Conservation (phyloP, 1,140 invertebrate species). For the Cherax destructor region DNA sequence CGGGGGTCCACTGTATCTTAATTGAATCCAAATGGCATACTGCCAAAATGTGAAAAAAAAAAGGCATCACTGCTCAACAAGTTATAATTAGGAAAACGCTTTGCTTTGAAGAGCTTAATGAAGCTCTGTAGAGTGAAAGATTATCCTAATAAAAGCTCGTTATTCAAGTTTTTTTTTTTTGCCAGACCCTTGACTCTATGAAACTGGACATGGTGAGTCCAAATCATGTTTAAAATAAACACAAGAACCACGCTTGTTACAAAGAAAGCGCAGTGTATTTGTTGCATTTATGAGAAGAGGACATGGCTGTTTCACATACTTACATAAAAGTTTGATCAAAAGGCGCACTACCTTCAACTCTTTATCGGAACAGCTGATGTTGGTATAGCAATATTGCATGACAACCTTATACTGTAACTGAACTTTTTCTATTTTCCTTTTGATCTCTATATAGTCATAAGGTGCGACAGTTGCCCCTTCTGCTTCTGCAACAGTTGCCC, state of each 20-base stretch:
- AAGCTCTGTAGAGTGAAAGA: background rate
- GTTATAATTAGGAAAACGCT: no score
- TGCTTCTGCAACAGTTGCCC: no score
- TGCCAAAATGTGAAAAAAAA: no score
- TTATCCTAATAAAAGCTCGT: no score
- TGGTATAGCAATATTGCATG: background rate
- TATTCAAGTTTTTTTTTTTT: background rate
- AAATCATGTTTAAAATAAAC: background rate
- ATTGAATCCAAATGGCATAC: background rate
- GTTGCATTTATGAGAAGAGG: background rate
- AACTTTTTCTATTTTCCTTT: background rate
- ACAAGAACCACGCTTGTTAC: background rate
- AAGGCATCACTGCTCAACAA: no score
- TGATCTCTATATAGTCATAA: background rate
- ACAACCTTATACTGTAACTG: background rate
- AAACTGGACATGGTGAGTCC: no score
- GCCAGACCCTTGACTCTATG: background rate
- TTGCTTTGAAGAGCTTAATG: background rate
- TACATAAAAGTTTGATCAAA: background rate
- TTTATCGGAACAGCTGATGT: background rate
- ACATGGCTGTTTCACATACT: background rate
- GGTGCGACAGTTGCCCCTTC: no score
- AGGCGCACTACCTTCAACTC: background rate
- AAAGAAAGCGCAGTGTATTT: background rate
- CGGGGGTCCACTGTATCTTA: no score